A percentile compares a stretch with the other conserved stretches of the same genome.
Evolutionary conservation across 2,888 invertebrate genomes (phyloP).

Genomic region (Dioctria rufipes): DNA sequence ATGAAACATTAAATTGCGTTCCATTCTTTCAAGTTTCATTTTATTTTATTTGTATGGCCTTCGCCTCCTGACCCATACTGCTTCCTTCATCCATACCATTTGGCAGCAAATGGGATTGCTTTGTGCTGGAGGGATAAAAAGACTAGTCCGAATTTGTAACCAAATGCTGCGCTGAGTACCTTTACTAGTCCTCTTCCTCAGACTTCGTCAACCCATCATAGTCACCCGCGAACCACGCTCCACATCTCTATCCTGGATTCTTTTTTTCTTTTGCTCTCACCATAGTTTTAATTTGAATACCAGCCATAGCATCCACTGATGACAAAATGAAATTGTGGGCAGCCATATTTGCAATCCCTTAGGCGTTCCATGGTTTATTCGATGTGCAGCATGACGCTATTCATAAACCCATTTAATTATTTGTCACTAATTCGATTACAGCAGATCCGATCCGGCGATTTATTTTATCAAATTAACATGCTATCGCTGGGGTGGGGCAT

Average conservation of each 20-base stretch:
- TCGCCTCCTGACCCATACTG: neutral
- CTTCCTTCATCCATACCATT: neutral
- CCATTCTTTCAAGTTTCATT: conserved; percentile 42
- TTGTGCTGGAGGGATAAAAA: neutral
- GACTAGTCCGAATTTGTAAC: conserved; percentile 23
- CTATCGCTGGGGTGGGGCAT: neutral
- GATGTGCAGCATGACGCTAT: conserved; percentile 22
- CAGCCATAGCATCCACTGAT: conserved; percentile 14
- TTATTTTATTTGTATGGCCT: conserved; percentile 29
- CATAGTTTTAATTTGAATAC: conserved; percentile 33
- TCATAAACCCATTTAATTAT: conserved; percentile 57
- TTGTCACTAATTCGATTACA: conserved; percentile 58
- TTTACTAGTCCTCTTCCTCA: no score
- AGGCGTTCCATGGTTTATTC: neutral
- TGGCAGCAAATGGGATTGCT: conserved; percentile 24
- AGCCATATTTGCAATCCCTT: conserved; percentile 5
- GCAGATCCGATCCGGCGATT: conserved; percentile 54
- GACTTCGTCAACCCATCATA: no score
- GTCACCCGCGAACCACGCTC: no score
- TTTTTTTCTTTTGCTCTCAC: neutral
- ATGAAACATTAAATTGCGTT: conserved; percentile 37
- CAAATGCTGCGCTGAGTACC: neutral
- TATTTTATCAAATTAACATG: conserved; percentile 55
- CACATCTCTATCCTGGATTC: no score
- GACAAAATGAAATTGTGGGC: conserved; percentile 37